A percentile compares a stretch with the other conserved stretches of the same genome.
Evolutionary conservation across 2,888 invertebrate species (phyloP).

Genomic region (Pterostichus niger): DNA sequence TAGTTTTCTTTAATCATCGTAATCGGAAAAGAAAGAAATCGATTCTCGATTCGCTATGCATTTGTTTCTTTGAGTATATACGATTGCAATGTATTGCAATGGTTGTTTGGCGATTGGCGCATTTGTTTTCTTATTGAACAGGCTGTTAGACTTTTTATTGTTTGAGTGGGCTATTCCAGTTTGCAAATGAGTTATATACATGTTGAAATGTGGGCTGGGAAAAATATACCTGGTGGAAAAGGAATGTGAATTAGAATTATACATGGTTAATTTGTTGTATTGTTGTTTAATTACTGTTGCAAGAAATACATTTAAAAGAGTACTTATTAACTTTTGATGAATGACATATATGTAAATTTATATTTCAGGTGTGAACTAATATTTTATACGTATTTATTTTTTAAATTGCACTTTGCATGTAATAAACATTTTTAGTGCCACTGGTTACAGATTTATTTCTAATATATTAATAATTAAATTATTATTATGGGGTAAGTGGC

Average conservation of each 20-base stretch:
- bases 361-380: no score
- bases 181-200: conserved; percentile 42
- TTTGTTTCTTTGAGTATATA: conserved; percentile 50
- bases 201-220: conserved; percentile 54
- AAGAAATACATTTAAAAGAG: no score
- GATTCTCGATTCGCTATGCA: conserved; percentile 46
- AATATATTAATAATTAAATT: no score
- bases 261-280: conserved; percentile 26
- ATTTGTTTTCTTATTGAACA: conserved; percentile 53
- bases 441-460: no score
- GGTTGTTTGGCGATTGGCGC: conserved; percentile 28
- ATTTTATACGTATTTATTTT: no score
- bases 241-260: conserved; percentile 33
- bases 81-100: conserved; percentile 32
- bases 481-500: no score
- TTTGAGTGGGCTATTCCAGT: conserved; percentile 64
- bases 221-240: conserved; percentile 39
- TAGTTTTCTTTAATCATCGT: conserved; percentile 61
- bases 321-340: no score
- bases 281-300: background rate
- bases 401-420: no score
- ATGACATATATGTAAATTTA: no score
- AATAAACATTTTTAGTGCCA: no score
- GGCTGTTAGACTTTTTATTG: conserved; percentile 37
- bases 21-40: conserved; percentile 60